Evolutionary conservation across 2,888 invertebrate genomes (phyloP), one percentile per base, ranked within the genome.

Genomic region (Buathra laborator): DNA sequence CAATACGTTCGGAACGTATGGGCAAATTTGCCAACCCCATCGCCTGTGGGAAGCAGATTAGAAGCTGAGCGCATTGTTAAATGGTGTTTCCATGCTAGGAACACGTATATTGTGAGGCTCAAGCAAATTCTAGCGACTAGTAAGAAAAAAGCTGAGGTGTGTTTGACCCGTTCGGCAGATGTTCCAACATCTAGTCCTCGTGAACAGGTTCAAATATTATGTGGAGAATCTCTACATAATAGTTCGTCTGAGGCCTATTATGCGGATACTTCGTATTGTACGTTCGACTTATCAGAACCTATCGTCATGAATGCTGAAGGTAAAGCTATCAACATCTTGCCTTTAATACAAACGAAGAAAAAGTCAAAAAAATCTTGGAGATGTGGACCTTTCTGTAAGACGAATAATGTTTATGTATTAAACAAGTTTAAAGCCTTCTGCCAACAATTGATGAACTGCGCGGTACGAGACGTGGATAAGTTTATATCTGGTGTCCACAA

Each of bases 1-100:
- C 64, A 16, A 14, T 76, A 76, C 37, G 48, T 76, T 43, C 66
- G 32, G 51, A 76, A 76, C 3, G 32, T 66, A 19, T 44, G 48
- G 14, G 19, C 0, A 12, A 37, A 32, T 16, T 51, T 76, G 7
- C 7, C 37, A 4, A 6, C 37, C 3, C 10, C 0, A n/a, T 66
- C 37, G 12, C 75, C 66, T 32, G 51, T 51, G 3, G 75, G 64
- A 5, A 12, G 43, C 16, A 62, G 75, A 51, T 64, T 66, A 2
- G 53, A 76, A 66, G 75, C 75, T 10, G 75, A 76, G 19, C 75
- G 75, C 7, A 37, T 76, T 48, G 29, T 76, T 12, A 76, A 37
- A 37, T 76, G 75, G 75, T 66, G 19, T 9, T 76, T 66, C 6
- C 14, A 12, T 51, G 19, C 19, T 2, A 48, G 75, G 29, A 16